Percentiles rank a stretch among this genome's conserved stretches.
Conservation (phyloP, 2,797 vertebrate genomes). For the Crocodylus rhombifer region DNA sequence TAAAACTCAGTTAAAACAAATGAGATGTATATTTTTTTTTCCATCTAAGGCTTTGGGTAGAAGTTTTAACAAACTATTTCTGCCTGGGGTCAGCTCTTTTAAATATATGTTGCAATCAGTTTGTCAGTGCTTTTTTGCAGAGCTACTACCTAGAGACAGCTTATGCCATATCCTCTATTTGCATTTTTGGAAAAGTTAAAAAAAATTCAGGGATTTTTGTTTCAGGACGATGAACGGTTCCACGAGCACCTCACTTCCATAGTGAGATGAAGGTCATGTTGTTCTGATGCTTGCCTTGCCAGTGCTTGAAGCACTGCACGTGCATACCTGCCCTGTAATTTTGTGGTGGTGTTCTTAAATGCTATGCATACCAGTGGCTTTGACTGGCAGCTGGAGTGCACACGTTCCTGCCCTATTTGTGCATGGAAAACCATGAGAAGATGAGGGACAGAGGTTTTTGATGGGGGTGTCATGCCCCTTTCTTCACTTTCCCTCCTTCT, state of each 20-base stretch:
- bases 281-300: not conserved
- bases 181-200: not conserved
- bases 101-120: not conserved
- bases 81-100: not conserved
- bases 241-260: not conserved
- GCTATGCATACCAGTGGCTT: not conserved
- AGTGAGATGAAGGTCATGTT: not conserved
- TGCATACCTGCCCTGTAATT: too few relatives aligned
- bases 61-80: not conserved
- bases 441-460: not conserved
- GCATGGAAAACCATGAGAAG: not conserved
- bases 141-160: not conserved
- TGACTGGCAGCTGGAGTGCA: not conserved
- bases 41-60: not conserved
- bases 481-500: not conserved
- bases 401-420: not conserved
- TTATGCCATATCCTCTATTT: not conserved
- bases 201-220: not conserved
- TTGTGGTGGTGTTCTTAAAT: too few relatives aligned
- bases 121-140: not conserved
- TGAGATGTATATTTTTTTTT: not conserved
- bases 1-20: not conserved
- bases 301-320: not conserved
- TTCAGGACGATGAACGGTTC: not conserved
- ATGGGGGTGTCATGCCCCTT: not conserved